Percentiles rank a stretch among this genome's conserved stretches.
Evolutionary conservation across 2,888 invertebrate genomes (phyloP).

Genomic region (Nesidiocoris tenuis): DNA sequence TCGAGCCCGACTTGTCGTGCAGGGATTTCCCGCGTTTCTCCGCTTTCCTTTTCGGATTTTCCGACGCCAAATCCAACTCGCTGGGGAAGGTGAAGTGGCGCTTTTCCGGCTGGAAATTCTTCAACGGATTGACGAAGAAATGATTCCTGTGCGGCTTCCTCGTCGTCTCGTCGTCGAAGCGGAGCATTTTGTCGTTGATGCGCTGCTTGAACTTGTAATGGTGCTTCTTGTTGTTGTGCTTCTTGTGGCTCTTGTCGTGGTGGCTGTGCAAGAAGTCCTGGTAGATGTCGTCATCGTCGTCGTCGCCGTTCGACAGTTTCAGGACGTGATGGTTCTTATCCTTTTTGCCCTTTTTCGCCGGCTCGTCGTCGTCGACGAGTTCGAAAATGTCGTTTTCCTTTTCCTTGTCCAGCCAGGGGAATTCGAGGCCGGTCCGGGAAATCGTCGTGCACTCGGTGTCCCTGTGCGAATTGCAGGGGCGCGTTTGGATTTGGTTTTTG

Average conservation of each 20-base stretch:
- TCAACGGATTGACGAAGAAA: conserved; percentile 31
- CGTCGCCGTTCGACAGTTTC: conserved; percentile 19
- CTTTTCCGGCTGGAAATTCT: not conserved
- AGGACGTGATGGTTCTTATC: conserved; percentile 24
- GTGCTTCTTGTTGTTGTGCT: conserved; percentile 10
- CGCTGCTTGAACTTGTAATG: conserved; percentile 27
- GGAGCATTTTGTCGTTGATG: conserved; percentile 35
- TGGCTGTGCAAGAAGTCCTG: conserved; percentile 35
- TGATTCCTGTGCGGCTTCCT: conserved; percentile 43
- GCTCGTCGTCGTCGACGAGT: conserved; percentile 14
- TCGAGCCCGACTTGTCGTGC: conserved; percentile 20
- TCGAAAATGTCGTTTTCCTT: conserved; percentile 40
- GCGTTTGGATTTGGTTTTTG: conserved; percentile 26
- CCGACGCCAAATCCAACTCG: not conserved
- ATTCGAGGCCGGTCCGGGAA: conserved; percentile 22
- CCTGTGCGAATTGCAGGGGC: conserved; percentile 25
- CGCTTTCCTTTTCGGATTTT: not conserved
- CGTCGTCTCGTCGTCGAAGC: conserved; percentile 28
- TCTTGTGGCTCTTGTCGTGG: not conserved
- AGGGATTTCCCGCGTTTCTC: conserved; percentile 25
- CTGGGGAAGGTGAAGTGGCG: conserved; percentile 29
- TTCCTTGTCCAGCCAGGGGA: conserved; percentile 30
- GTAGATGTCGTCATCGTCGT: conserved; percentile 36
- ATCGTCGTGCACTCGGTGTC: conserved; percentile 32
- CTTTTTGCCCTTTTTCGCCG: not conserved